Evolutionary conservation across 2,113 vertebrate species (phyloP).

Genomic region (Drymodes brunneopygia): DNA sequence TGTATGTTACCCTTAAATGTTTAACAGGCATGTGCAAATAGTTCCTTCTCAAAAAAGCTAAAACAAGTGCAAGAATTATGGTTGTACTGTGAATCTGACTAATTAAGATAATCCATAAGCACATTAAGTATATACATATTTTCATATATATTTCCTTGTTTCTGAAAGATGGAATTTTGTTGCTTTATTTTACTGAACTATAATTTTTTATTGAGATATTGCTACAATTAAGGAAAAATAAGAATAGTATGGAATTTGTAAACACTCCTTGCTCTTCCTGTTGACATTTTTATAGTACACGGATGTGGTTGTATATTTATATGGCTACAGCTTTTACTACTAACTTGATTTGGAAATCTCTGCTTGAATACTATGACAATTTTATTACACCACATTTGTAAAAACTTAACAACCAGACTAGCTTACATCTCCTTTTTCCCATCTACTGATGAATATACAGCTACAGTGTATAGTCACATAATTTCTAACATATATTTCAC

Average conservation of each 20-base stretch:
- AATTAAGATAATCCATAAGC: background rate
- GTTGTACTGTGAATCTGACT: background rate
- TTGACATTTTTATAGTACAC: background rate
- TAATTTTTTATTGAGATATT: background rate
- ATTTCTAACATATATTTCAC: background rate
- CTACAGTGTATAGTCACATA: background rate
- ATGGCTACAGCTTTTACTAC: background rate
- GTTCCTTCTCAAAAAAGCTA: background rate
- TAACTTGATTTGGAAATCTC: background rate
- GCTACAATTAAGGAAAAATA: background rate
- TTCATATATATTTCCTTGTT: background rate
- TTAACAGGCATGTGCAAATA: background rate
- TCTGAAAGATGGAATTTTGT: background rate
- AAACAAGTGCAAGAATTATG: background rate
- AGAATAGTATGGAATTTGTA: background rate
- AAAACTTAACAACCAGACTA: background rate
- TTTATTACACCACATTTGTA: background rate
- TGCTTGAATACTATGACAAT: background rate
- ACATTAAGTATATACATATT: background rate
- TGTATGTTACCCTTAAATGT: background rate
- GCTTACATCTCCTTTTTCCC: background rate
- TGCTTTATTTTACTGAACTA: background rate
- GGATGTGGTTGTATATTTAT: background rate
- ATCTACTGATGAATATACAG: background rate
- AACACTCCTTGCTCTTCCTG: background rate